A percentile compares a stretch with the other conserved stretches of the same genome.
Evolutionary conservation across 1,140 invertebrate genomes (phyloP).

Genomic region (Apocrypta bakeri): DNA sequence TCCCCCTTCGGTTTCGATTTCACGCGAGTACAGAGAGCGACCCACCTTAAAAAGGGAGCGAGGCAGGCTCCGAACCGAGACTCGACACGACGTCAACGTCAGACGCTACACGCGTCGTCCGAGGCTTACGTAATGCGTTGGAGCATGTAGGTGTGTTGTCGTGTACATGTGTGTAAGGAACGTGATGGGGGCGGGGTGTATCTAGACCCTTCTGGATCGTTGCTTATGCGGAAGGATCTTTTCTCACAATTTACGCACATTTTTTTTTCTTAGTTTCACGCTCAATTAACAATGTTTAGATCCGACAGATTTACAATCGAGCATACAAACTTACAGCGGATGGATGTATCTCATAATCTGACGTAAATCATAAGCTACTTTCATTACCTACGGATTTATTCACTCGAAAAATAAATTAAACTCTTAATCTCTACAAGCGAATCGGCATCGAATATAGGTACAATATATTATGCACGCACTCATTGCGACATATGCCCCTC

Average conservation of each 20-base stretch:
- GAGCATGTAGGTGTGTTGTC: background rate
- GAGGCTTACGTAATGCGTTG: slow-evolving; percentile 9
- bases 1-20: background rate
- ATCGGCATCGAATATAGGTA: background rate
- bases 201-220: background rate
- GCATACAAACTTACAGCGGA: too few relatives aligned
- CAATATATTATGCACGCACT: background rate
- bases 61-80: slow-evolving; percentile 18
- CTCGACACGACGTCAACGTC: slow-evolving; percentile 18
- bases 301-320: too few relatives aligned
- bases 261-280: background rate
- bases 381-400: too few relatives aligned
- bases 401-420: background rate
- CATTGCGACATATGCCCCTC: background rate
- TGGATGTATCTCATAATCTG: too few relatives aligned
- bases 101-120: slow-evolving; percentile 16
- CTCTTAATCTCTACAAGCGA: background rate
- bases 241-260: background rate
- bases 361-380: too few relatives aligned
- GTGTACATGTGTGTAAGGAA: background rate
- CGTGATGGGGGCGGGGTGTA: too few relatives aligned
- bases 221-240: background rate
- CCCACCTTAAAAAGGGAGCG: background rate
- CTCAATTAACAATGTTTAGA: too few relatives aligned
- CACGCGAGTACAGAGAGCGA: background rate